A percentile compares a stretch with the other conserved stretches of the same genome.
phyloP scores from a whole-genome alignment of 2,888 invertebrate genomes.

The Isoperla grammatica region DNA sequence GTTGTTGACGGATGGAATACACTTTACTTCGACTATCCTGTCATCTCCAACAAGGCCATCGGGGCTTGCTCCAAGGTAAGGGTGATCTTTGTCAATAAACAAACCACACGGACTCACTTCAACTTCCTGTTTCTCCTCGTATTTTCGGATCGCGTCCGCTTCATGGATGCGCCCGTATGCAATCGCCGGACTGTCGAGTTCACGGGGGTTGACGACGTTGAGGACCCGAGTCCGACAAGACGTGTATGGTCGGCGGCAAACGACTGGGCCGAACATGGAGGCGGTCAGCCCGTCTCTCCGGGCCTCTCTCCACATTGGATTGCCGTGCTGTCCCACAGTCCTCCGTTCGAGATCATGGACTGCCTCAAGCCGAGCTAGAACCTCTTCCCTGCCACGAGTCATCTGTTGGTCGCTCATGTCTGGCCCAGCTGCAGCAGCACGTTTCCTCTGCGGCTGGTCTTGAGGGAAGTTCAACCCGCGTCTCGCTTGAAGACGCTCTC shows the following conservation, averaged over 20 bases:
- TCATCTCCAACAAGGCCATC: slow-evolving; percentile 8
- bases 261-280: neutral
- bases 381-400: neutral
- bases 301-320: slow-evolving; percentile 7
- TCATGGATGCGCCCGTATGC: slow-evolving; percentile 5
- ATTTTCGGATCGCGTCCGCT: neutral
- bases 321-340: slow-evolving; percentile 1
- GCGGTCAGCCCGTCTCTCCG: neutral
- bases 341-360: neutral
- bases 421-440: neutral
- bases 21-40: neutral
- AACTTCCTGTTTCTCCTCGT: neutral
- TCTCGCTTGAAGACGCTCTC: neutral
- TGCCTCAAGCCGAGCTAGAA: neutral
- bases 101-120: neutral
- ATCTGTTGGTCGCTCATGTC: neutral
- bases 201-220: neutral
- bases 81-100: neutral
- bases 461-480: too few relatives aligned
- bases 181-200: neutral
- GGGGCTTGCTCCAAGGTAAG: slow-evolving; percentile 1
- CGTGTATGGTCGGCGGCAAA: neutral
- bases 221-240: neutral
- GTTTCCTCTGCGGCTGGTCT: too few relatives aligned
- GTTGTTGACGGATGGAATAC: too few relatives aligned